A percentile compares a stretch with the other conserved stretches of the same genome.
phyloP scores from a whole-genome alignment of 2,888 invertebrate genomes.

The Parnassius smintheus region DNA sequence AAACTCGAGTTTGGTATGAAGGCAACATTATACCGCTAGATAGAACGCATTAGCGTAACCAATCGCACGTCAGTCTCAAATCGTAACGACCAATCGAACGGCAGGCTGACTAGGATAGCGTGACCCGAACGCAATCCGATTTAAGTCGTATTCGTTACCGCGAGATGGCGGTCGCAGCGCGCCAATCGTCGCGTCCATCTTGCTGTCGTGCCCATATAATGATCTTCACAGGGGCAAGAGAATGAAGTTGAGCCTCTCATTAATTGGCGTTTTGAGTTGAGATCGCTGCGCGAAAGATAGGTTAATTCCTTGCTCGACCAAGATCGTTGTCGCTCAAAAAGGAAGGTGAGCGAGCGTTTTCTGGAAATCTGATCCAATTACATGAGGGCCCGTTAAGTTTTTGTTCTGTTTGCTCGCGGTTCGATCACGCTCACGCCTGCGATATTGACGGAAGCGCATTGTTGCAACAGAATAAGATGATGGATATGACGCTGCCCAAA shows the following conservation, averaged over 20 bases:
- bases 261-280: conserved; percentile 81
- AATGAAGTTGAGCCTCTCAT: conserved; percentile 82
- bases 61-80: conserved; percentile 69
- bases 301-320: conserved; percentile 77
- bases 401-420: conserved; percentile 75
- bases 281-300: conserved; percentile 80
- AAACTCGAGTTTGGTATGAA: conserved; percentile 70
- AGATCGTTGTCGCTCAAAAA: conserved; percentile 80
- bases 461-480: conserved; percentile 44
- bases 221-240: conserved; percentile 80
- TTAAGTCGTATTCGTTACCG: conserved; percentile 75
- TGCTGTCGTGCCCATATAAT: conserved; percentile 80
- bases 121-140: conserved; percentile 79
- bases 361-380: conserved; percentile 82
- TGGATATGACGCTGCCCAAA: conserved; percentile 41
- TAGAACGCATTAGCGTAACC: conserved; percentile 64
- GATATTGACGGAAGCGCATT: conserved; percentile 68
- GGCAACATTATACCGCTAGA: conserved; percentile 66
- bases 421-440: conserved; percentile 55
- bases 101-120: conserved; percentile 75
- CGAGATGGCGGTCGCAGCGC: conserved; percentile 74
- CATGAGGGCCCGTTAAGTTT: conserved; percentile 76
- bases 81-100: conserved; percentile 73
- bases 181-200: conserved; percentile 80
- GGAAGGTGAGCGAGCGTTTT: conserved; percentile 78